Conservation (phyloP, 2,888 invertebrate genomes). For the Microctonus brassicae region DNA sequence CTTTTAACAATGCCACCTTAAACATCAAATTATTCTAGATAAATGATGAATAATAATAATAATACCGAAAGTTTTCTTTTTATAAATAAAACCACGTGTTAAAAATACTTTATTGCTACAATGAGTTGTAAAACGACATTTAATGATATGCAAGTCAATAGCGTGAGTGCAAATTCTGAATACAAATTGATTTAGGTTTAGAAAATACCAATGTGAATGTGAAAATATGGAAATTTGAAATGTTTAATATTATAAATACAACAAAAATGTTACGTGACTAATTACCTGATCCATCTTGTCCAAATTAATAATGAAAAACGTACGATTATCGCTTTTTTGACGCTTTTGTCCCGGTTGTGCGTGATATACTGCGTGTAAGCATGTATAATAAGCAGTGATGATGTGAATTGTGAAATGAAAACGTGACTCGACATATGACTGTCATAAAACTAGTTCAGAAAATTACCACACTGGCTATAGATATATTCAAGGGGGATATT, state of each 20-base stretch:
- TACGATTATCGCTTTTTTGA: not conserved
- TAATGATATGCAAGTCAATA: not conserved
- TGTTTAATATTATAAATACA: not conserved
- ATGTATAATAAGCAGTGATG: not conserved
- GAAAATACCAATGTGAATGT: too few relatives aligned
- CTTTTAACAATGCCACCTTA: slow-evolving; percentile 86
- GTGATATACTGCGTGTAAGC: not conserved
- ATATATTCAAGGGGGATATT: too few relatives aligned
- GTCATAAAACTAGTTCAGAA: too few relatives aligned
- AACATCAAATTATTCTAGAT: slow-evolving; percentile 19
- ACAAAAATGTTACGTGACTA: not conserved
- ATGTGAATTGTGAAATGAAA: too few relatives aligned
- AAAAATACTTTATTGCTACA: not conserved
- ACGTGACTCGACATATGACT: too few relatives aligned
- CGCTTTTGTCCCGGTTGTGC: not conserved
- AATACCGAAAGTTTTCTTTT: too few relatives aligned
- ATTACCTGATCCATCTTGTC: slow-evolving; percentile 30
- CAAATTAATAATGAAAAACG: not conserved
- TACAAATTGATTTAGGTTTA: too few relatives aligned
- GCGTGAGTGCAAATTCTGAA: not conserved
- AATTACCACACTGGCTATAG: too few relatives aligned
- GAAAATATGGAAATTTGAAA: not conserved
- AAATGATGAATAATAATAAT: too few relatives aligned
- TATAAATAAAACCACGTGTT: too few relatives aligned
- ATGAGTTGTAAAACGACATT: not conserved